Percentiles rank a stretch among this genome's conserved stretches.
Conservation (phyloP, 2,797 vertebrate genomes). For the Lithobates sylvaticus region DNA sequence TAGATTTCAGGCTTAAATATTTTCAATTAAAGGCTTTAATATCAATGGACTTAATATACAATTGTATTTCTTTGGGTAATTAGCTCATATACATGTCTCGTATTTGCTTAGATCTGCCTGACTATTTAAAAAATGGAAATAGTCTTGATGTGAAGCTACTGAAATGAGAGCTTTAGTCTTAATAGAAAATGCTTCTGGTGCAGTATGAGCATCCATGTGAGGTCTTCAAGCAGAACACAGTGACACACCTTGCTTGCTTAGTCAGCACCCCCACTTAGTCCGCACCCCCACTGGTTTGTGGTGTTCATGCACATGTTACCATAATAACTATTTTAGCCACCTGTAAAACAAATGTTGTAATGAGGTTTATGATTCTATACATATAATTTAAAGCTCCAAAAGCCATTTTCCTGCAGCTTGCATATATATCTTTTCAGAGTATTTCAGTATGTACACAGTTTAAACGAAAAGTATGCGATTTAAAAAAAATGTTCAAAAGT, state of each 20-base stretch:
- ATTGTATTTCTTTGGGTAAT: constrained; percentile 31
- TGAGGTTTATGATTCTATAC: constrained; percentile 13
- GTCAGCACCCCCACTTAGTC: constrained; percentile 3
- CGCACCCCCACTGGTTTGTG: constrained; percentile 3
- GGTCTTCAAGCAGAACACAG: constrained; percentile 7
- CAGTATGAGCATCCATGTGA: constrained; percentile 16
- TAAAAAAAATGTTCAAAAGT: background rate
- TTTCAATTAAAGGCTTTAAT: constrained; percentile 55
- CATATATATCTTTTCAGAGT: background rate
- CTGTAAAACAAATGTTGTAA: constrained; percentile 14
- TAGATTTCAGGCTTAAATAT: constrained; percentile 26
- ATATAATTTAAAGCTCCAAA: constrained; percentile 18
- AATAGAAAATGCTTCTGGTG: background rate
- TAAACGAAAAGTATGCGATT: background rate
- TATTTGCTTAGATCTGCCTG: constrained; percentile 6
- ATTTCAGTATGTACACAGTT: constrained; percentile 1
- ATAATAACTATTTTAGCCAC: constrained; percentile 20
- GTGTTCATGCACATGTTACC: constrained; percentile 23
- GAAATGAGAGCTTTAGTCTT: constrained; percentile 36
- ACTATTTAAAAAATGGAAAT: constrained; percentile 16
- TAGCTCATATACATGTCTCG: background rate
- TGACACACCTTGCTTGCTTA: constrained; percentile 28
- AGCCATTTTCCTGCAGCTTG: background rate
- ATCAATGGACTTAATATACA: constrained; percentile 28
- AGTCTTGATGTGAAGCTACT: constrained; percentile 45